phyloP scores from a whole-genome alignment of 2,888 invertebrate species.

The Gonocerus acuteangulatus region DNA sequence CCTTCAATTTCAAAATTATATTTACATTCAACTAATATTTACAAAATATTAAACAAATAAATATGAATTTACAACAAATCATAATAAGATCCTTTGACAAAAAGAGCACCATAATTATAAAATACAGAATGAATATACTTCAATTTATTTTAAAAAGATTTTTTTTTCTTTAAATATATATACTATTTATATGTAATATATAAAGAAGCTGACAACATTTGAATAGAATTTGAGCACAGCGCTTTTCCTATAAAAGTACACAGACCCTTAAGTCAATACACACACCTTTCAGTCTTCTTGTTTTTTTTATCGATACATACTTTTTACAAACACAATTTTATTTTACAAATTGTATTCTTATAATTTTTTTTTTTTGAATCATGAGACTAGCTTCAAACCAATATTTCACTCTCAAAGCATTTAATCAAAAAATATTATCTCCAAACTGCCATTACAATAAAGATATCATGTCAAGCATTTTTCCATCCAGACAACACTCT shows the following conservation, averaged over 20 bases:
- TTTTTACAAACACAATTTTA: slow-evolving; percentile 10
- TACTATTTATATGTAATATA: slow-evolving; percentile 6
- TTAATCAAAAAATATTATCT: slow-evolving; percentile 10
- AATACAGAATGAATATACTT: slow-evolving; percentile 18
- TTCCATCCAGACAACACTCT: background rate
- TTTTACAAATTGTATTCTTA: background rate
- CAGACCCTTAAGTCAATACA: slow-evolving; percentile 20
- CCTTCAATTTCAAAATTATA: slow-evolving; percentile 15
- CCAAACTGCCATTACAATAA: background rate
- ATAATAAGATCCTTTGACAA: background rate
- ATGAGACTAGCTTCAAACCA: slow-evolving; percentile 9
- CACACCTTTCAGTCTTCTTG: slow-evolving; percentile 20
- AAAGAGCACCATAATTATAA: slow-evolving; percentile 21
- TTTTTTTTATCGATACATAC: slow-evolving; percentile 15
- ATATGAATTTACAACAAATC: slow-evolving; percentile 20
- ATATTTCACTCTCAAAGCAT: slow-evolving; percentile 4
- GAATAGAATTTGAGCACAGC: slow-evolving; percentile 18
- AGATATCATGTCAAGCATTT: slow-evolving; percentile 1
- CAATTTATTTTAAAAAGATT: slow-evolving; percentile 3
- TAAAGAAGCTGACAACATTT: slow-evolving; percentile 19
- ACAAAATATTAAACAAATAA: slow-evolving; percentile 20
- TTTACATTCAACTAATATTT: slow-evolving; percentile 20
- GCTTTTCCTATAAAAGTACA: slow-evolving; percentile 17
- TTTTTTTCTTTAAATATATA: slow-evolving; percentile 7
- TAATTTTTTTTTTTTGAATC: background rate